Evolutionary conservation across 2,113 vertebrate genomes (phyloP), one percentile per base, ranked within the genome.

Genomic region (Nanorana parkeri): DNA sequence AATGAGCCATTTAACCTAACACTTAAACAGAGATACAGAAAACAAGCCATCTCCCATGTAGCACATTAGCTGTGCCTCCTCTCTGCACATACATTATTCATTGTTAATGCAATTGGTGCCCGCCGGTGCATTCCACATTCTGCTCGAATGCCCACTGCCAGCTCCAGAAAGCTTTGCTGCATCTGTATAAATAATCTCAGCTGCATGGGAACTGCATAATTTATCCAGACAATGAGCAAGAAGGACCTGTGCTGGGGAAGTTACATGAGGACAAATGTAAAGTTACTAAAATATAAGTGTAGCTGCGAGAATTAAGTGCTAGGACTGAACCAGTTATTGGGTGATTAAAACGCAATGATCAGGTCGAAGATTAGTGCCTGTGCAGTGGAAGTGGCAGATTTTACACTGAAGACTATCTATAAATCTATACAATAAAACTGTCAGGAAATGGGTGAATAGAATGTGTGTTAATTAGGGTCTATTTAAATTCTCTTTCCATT

Each of bases 101-200:
- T 73, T 32, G 69, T 73, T 55, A 56, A 73, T 73, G 69, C 69
- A 73, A 73, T 73, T 73, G 69, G 69, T 56, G 52, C 69, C 69
- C 69, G 69, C 52, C 58, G 69, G 69, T 56, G 47, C 52, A 73
- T 73, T 73, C 17, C 69, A 58, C 69, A 73, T 73, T 73, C 20
- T 28, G 69, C 69, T 28, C n/a, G 21, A 73, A 54, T 58, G 69
- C 17, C 24, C 20, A 28, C 69, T 54, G 29, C 29, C 69, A 73
- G 69, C 69, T 56, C 52, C 17, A 17, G 69, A 28, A 73, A 29
- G 69, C 24, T 32, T 32, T 73, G 52, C 69, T 73, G 52, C 69
- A 72, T 72, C 68, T 55, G 68, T 72, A 54, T 24, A 72, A 72
- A 72, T 54, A 72, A 72, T 24, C 47, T 72, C 68, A 72, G 47